Conservation (phyloP, 2,113 vertebrate genomes). For the Speoplatyrhinus poulsoni region DNA sequence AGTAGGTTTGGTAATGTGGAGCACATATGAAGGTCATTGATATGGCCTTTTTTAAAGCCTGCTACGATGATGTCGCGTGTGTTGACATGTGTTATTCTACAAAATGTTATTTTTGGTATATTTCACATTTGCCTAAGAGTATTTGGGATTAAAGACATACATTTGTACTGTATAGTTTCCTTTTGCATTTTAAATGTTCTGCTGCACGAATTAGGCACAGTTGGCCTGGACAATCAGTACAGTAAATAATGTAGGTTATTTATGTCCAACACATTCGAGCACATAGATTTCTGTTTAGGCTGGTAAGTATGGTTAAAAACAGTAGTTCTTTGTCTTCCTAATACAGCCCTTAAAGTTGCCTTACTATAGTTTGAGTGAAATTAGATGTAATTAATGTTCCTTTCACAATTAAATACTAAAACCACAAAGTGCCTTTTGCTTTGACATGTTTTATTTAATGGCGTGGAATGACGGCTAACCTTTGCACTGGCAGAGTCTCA, state of each 20-base stretch:
- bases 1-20: neutral
- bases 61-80: no score
- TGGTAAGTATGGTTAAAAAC: no score
- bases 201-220: neutral
- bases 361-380: no score
- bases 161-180: no score
- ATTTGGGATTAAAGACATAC: no score
- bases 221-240: neutral
- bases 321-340: no score
- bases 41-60: constrained; percentile 3
- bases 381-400: neutral
- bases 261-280: no score
- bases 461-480: constrained; percentile 47
- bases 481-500: constrained; percentile 38
- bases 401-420: constrained; percentile 14
- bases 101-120: no score
- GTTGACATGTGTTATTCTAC: no score
- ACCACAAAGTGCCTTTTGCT: constrained; percentile 10
- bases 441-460: constrained; percentile 32
- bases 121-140: no score
- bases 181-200: neutral
- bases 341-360: no score
- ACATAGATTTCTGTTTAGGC: no score
- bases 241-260: neutral
- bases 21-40: constrained; percentile 6